Base-by-base conservation (phyloP, 2,797 vertebrate genomes). In the Betta splendens region DNA sequence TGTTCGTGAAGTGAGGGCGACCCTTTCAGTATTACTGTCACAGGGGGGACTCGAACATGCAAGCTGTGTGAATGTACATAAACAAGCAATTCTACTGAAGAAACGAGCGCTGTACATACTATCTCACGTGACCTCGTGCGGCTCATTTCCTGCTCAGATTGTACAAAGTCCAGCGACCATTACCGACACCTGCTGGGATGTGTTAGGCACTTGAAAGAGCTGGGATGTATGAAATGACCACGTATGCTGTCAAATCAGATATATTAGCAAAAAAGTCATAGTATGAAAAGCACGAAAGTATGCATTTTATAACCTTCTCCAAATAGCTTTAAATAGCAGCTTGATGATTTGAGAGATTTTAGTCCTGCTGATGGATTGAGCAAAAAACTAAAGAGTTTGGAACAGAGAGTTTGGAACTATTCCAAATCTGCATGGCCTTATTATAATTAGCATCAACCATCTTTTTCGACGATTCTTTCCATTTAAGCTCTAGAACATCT, bases 21-120 rank as follows among this genome's bases (percentile, higher is more conserved):
- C 9, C 55, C 57, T 72, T 49, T 69, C 53, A 74, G 80, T 80
- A 43, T 84, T 82, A 71, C 38, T 37, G 58, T 64, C 57, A 54
- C 62, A 33, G 28, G 54, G 37, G n/a, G 46, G 56, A 51, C 60
- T 38, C 33, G 38, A 74, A 53, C 51, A 39, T 26, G 35, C 51
- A 63, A 48, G 35, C n/a, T n/a, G 28, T 57, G 56, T 69, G 56
- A 75, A 69, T 81, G 77, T 80, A 81, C 64, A 75, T 70, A 77
- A 49, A 61, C 18, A 47, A 35, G 48, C 68, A 42, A 64, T 64
- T 80, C 69, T 74, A 69, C 71, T 80, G 61, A 28, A 36, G 40
- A 37, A 10, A 18, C 1, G 5, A 23, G 18, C 35, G 46, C 62
- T 83, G 65, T 63, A 65, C 55, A 62, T 72, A 76, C 68, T 69